Base-by-base conservation (phyloP, 2,888 invertebrate species). In the Cheilosia vulpina region DNA sequence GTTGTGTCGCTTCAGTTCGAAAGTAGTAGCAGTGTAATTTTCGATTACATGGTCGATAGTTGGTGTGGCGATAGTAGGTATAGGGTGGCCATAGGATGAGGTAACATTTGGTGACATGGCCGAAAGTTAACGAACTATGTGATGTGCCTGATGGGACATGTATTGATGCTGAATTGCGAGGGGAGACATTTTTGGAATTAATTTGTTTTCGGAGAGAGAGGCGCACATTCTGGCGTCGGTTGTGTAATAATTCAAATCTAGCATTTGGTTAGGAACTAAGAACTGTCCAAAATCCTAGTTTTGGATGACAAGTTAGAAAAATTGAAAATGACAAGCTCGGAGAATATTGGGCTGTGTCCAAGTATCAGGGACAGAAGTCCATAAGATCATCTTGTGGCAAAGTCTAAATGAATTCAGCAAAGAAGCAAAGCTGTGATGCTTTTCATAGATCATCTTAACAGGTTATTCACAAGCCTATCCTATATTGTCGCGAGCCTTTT, bases 1-100 rank as follows among this genome's bases (percentile, higher is more conserved):
- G 21, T 77, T 77, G 65, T 76, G 71, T 72, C 55, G 53, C 52
- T 76, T 65, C 38, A 17, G 47, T 71, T 19, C 38, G 52, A 13
- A 82, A 82, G 62, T 82, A 82, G 62, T 77, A 71, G 55, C 82
- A 77, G 82, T 50, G 82, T 77, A 82, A 82, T 82, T 77, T 76
- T 82, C 71, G 71, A 82, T 82, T 66, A 77, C 77, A 66, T 77
- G 43, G 43, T 21, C 65, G 45, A 60, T 65, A 82, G 63, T 66
- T 38, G 55, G 21, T 21, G 21, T 45, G 38, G 6, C 11, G 53
- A 15, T n/a, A n/a, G 27, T n/a, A 4, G 13, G 1, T 27, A 7
- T 13, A 17, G n/a, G 52, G 52, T 17, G 43, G 7, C 34, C 38
- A 13, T 15, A 17, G 41, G 15, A n/a, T 34, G 45, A 60, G 15